phyloP scores from a whole-genome alignment of 2,888 invertebrate species.

The Cantharis nigra region DNA sequence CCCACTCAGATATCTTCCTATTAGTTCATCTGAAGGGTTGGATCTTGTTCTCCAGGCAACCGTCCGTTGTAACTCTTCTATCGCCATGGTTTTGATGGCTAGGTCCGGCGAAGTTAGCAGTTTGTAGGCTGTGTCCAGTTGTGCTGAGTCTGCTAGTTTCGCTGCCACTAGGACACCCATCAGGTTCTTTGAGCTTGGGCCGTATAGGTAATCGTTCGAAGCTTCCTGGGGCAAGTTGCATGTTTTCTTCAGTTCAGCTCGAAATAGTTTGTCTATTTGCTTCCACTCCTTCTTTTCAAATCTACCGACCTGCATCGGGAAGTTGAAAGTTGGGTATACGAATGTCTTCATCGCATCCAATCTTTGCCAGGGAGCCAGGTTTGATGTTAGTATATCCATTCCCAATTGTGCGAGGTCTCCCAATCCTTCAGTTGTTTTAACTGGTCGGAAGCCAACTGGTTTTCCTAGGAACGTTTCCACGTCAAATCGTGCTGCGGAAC shows the following conservation, averaged over 20 bases:
- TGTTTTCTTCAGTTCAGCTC: not conserved
- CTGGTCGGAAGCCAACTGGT: not conserved
- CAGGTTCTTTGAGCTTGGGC: not conserved
- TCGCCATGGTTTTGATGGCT: not conserved
- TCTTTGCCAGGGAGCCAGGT: no score
- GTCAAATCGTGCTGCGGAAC: not conserved
- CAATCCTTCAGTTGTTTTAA: no score
- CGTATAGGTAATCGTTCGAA: not conserved
- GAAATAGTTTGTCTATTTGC: no score
- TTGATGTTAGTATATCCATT: no score
- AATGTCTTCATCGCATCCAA: no score
- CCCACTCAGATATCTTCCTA: not conserved
- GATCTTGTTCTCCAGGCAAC: no score
- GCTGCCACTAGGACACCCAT: not conserved
- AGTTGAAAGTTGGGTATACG: no score
- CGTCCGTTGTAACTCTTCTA: not conserved
- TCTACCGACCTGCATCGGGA: no score
- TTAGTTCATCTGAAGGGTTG: no score
- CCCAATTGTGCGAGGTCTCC: no score
- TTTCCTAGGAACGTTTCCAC: not conserved
- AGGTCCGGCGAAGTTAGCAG: not conserved
- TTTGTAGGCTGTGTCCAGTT: not conserved
- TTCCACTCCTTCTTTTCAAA: not conserved
- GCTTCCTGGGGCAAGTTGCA: not conserved
- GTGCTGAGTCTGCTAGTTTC: not conserved